phyloP scores from a whole-genome alignment of 2,797 vertebrate species.

The Eupleurogrammus muticus region DNA sequence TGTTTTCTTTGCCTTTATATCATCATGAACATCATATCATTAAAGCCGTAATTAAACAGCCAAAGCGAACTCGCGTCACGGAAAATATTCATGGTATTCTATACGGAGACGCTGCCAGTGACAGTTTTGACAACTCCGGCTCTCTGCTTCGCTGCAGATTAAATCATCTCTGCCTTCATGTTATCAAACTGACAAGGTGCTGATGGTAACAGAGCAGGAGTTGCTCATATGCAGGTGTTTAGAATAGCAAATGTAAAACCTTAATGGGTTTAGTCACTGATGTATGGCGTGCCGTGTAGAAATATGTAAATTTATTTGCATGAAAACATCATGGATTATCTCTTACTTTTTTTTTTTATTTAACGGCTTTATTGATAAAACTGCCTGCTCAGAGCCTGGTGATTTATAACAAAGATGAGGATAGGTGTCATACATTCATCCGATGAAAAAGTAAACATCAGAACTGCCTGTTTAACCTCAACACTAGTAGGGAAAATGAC shows the following conservation, averaged over 20 bases:
- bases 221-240: conserved; percentile 18
- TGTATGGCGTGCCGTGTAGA: conserved; percentile 6
- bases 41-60: conserved; percentile 12
- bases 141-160: conserved; percentile 31
- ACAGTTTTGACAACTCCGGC: conserved; percentile 42
- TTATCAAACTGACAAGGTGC: conserved; percentile 38
- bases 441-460: background rate
- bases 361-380: background rate
- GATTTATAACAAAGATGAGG: too few species aligned
- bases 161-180: conserved; percentile 36
- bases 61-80: conserved; percentile 13
- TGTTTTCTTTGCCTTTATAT: background rate
- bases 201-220: conserved; percentile 23
- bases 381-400: too few species aligned
- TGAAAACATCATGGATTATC: background rate
- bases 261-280: conserved; percentile 27
- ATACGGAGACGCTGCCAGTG: conserved; percentile 6
- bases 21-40: background rate
- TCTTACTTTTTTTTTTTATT: background rate
- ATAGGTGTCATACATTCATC: background rate
- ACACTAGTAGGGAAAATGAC: background rate
- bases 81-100: conserved; percentile 17
- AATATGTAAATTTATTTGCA: conserved; percentile 20
- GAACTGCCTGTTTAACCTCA: background rate
- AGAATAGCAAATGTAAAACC: conserved; percentile 23